Conservation (phyloP, 2,797 vertebrate species). For the Oreochromis grahami region DNA sequence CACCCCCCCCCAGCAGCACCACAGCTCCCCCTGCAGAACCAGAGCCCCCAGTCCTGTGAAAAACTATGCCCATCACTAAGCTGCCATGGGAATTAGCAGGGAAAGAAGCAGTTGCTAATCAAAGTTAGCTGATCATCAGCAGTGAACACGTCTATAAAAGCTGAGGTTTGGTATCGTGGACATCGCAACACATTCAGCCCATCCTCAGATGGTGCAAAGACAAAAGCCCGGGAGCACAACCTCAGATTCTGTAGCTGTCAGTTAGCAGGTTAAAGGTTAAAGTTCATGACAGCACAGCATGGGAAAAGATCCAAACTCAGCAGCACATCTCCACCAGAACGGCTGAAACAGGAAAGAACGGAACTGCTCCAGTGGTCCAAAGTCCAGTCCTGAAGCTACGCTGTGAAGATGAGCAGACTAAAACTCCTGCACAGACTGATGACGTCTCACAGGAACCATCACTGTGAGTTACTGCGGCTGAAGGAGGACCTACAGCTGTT, state of each 20-base stretch:
- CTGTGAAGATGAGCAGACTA: background rate
- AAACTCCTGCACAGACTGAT: background rate
- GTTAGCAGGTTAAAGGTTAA: background rate
- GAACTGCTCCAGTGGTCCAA: background rate
- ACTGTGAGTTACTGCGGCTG: background rate
- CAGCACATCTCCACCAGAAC: background rate
- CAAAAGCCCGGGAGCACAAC: background rate
- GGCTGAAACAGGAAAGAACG: background rate
- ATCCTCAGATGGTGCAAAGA: background rate
- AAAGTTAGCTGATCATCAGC: no score
- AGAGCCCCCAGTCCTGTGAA: no score
- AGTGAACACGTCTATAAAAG: no score
- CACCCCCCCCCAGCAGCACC: no score
- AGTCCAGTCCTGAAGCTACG: background rate
- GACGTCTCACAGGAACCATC: background rate
- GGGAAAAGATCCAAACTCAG: background rate
- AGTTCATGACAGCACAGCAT: background rate
- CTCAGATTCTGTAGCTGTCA: background rate
- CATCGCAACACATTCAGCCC: background rate
- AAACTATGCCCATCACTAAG: no score
- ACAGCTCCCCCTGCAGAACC: no score
- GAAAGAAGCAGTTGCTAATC: no score
- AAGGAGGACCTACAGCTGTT: background rate
- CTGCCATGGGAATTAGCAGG: no score
- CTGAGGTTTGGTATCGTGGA: no score